Evolutionary conservation across 2,797 vertebrate genomes (phyloP), one percentile per base, ranked within the genome.

Genomic region (Pogoniulus pusillus): DNA sequence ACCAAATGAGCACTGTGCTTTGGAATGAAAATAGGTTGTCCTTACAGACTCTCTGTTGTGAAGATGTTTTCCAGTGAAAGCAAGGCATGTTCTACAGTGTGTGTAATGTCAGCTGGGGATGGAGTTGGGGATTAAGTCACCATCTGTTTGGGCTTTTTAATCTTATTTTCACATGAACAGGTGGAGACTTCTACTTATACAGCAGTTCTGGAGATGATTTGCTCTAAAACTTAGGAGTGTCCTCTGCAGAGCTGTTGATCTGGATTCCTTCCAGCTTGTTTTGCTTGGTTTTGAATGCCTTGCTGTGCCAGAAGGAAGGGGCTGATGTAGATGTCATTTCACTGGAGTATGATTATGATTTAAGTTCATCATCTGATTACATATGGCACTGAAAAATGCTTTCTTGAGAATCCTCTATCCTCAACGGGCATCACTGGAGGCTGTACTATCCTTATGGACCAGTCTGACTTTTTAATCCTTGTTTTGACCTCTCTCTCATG

Each of bases 111-210:
- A 74, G 6, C 14, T 76, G 20, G 54, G 75, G 82, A 35, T 85
- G 41, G 82, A 85, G 19, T 4, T 78, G 35, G 14, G 34, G 75
- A 90, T 94, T 90, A 90, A 51, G 55, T 82, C 58, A 75, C 89
- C 75, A 89, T 91, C 84, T 96, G 72, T 32, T 85, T 89, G 57
- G 19, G 5, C 4, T 75, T 91, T 91, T 90, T 23, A 91, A 89
- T 93, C 91, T 65, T 78, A 81, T 30, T 95, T 91, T 12, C 62
- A 19, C 24, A 9, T 45, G 29, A 72, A 45, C 73, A 89, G 77
- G 79, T 93, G 82, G 84, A 85, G 65, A 53, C 32, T 77, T 87
- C 75, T 64, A 17, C 57, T 91, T 75, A 39, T 75, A 58, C 63
- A 66, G 59, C 79, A 70, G 19, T 69, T 83, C 58, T 89, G 79